Base-by-base conservation (phyloP, 2,888 invertebrate genomes). In the Hyposoter didymator region DNA sequence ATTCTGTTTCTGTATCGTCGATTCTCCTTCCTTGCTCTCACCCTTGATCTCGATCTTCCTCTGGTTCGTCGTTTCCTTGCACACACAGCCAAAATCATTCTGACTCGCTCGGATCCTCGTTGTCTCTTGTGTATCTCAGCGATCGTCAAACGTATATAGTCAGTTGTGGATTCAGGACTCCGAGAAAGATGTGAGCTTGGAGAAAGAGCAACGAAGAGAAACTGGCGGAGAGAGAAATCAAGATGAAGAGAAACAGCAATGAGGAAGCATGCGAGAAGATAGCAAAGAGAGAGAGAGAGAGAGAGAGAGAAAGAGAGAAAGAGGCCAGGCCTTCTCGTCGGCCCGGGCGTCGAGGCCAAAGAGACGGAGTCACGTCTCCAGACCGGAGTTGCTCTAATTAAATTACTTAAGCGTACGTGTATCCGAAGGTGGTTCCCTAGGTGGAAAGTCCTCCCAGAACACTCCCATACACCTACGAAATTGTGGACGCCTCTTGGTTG, bases 361-460 rank as follows among this genome's bases (percentile, higher is more conserved):
- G 91, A 91, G 93, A 93, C 92, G 91, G 90, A 93, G 93, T 93
- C 93, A 93, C 93, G 93, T 93, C 92, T 92, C 90, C 89, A 92
- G 91, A 89, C 92, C 91, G 90, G 92, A 93, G 93, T 93, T 92
- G 93, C 92, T 93, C 93, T 93, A 93, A 93, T 93, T 93, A 93
- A 93, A 93, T 93, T 93, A 93, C 93, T 93, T 93, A 93, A 92
- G 93, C 93, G 93, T 92, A 93, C 93, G 93, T 93, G 93, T 93
- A 93, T 92, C 92, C 89, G 88, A 89, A 90, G 90, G 89, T 90
- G 91, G 91, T 90, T 91, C 90, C 70, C 72, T 39, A 74, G 67
- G 66, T 69, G 74, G 76, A 66, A 84, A 55, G 62, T 32, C 73
- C 70, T 76, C 49, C 73, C 73, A 72, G 80, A 73, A 75, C 70